These are phyloP conservation scores for Apodemia hepburni DNA, from an alignment of 2,888 invertebrate genomes.

Conservation along the genomic window DNA sequence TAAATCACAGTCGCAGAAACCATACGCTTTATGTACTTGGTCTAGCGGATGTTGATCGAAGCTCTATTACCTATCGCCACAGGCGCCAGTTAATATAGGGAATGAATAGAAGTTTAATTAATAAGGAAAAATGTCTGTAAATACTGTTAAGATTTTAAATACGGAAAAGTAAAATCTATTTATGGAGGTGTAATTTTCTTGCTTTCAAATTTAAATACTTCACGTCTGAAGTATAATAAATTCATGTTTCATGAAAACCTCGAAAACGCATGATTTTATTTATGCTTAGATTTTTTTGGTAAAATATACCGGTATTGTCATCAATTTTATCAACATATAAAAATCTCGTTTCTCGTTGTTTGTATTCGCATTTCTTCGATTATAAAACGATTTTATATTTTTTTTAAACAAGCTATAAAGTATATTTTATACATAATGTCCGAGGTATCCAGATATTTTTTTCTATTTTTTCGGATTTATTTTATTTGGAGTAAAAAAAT, in stretches of 20 bases:
- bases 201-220: neutral
- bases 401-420: too few species aligned
- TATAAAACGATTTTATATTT: too few species aligned
- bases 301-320: neutral
- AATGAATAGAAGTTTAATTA: conserved; percentile 13
- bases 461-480: too few species aligned
- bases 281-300: neutral
- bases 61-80: conserved; percentile 5
- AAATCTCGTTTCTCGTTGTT: too few species aligned
- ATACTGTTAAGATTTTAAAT: conserved; percentile 12
- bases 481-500: too few species aligned
- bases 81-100: conserved; percentile 7
- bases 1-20: too few species aligned
- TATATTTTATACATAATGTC: too few species aligned
- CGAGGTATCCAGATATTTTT: too few species aligned
- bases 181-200: conserved; percentile 9
- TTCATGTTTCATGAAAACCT: neutral
- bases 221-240: neutral
- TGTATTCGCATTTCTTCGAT: too few species aligned
- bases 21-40: conserved; percentile 6
- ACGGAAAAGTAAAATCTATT: conserved; percentile 6
- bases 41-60: conserved; percentile 4
- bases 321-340: too few species aligned
- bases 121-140: conserved; percentile 14
- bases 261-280: neutral